Percentiles rank a stretch among this genome's conserved stretches.
These are phyloP conservation scores for Heteromurus nitidus DNA, from an alignment of 2,888 invertebrate species.

Conservation along the genomic window DNA sequence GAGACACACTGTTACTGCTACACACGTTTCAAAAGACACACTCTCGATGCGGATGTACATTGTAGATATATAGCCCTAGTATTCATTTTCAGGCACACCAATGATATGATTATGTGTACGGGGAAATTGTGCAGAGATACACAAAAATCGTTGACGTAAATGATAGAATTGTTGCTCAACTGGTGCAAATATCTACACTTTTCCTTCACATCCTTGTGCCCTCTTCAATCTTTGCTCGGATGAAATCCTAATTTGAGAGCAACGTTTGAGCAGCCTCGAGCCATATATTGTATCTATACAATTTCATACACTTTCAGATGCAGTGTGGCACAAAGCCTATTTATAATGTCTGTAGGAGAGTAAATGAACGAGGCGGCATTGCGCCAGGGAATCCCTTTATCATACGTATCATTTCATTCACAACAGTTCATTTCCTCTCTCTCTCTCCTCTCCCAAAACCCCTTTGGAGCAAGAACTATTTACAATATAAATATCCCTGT, in stretches of 20 bases:
- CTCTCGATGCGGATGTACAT: background rate
- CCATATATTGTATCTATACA: no score
- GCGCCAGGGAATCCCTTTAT: slow-evolving; percentile 46
- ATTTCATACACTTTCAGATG: no score
- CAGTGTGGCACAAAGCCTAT: no score
- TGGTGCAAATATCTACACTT: background rate
- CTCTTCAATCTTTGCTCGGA: slow-evolving; percentile 22
- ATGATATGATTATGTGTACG: no score
- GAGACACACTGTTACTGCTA: no score
- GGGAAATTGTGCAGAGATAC: background rate
- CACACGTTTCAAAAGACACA: background rate
- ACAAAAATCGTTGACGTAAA: background rate
- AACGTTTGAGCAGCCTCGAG: background rate
- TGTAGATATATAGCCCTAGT: background rate
- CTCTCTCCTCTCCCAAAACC: slow-evolving; percentile 23
- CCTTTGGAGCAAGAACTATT: slow-evolving; percentile 35
- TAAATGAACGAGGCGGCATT: slow-evolving; percentile 33
- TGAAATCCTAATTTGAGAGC: slow-evolving; percentile 32
- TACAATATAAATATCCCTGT: slow-evolving; percentile 26
- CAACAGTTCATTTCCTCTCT: slow-evolving; percentile 46
- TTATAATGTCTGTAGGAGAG: background rate
- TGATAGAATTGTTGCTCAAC: background rate
- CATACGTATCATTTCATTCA: slow-evolving; percentile 48
- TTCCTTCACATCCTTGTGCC: background rate
- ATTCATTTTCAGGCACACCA: no score